Base-by-base conservation (phyloP, 2,797 vertebrate species). In the Margarornis squamiger region DNA sequence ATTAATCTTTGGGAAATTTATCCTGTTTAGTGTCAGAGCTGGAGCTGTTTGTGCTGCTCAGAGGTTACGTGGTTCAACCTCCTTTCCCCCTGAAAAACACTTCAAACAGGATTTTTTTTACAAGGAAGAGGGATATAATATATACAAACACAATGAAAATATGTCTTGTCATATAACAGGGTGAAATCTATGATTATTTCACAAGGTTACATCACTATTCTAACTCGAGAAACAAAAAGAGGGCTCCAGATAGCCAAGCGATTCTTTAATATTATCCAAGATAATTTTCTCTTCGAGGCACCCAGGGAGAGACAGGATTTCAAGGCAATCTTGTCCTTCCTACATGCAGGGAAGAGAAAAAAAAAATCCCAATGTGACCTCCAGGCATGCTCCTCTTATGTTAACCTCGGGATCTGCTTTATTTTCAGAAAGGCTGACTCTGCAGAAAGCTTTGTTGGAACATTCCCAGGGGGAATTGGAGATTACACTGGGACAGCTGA, bases 381-480 rank as follows among this genome's bases (percentile, higher is more conserved):
- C 65, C 23, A 94, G 72, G 84, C 71, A 30, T 6, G 43, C 66
- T 79, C 46, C 59, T 90, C 66, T 54, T 24, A 5, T 39, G 75
- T 61, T 68, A 72, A 36, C 79, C 77, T 92, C 46, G 6, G 30
- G 48, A 65, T 62, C 90, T 66, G 92, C 86, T 92, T 94, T 93
- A 92, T 95, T 90, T 93, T 71, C 88, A 81, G 90, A 84, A 71
- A 26, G 41, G 90, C 95, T 95, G 95, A 97, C 52, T 95, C 84
- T 2, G 93, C 95, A 96, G 87, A 93, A 91, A 23, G 51, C 72
- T 86, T 79, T 86, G 88, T 72, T 59, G 90, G 72, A 94, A 39
- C 81, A 14, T 43, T 85, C 93, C 95, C 97, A 76, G 91, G 54
- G 88, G 94, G 94, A 61, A 79, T 52, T 90, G 75, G 41, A 74